Percentiles rank a stretch among this genome's conserved stretches.
These are phyloP conservation scores for Chrysopa pallens DNA, from an alignment of 1,140 invertebrate species.

Conservation along the genomic window DNA sequence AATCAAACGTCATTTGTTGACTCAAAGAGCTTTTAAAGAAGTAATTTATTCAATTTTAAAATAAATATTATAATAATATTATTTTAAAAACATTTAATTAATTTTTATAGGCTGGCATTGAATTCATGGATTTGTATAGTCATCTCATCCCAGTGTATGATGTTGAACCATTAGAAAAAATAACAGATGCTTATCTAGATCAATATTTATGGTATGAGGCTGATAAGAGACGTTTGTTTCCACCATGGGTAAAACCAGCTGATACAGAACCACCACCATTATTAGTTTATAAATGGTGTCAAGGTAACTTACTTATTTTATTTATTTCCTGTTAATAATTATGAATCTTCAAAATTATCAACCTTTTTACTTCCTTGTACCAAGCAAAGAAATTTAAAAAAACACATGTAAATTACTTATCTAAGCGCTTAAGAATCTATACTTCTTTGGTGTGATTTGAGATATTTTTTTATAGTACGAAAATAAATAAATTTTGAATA, in stretches of 20 bases:
- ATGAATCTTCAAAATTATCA: background rate
- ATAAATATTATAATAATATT: background rate
- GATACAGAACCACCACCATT: slow-evolving; percentile 97
- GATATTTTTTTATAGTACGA: no score
- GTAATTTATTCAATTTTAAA: slow-evolving; percentile 24
- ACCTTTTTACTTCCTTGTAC: no score
- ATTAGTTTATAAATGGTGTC: slow-evolving; percentile 98
- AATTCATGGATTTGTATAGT: slow-evolving; percentile 99
- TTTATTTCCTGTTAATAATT: background rate
- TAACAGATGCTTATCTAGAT: slow-evolving; percentile 99
- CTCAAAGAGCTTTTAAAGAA: slow-evolving; percentile 97
- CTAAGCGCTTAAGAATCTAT: no score
- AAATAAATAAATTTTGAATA: no score
- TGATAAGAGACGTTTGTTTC: slow-evolving; percentile 90
- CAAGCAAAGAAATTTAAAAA: no score
- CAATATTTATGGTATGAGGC: slow-evolving; percentile 99
- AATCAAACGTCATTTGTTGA: slow-evolving; percentile 97
- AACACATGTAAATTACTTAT: no score
- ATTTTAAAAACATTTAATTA: slow-evolving; percentile 2
- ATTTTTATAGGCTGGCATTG: slow-evolving; percentile 68
- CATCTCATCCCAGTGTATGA: slow-evolving; percentile 98
- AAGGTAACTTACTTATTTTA: slow-evolving; percentile 42
- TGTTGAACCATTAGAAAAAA: slow-evolving; percentile 97
- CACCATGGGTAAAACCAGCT: slow-evolving; percentile 97
- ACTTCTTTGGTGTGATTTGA: no score